Evolutionary conservation across 2,797 vertebrate genomes (phyloP).

Genomic region (Benthosema pterotum): DNA sequence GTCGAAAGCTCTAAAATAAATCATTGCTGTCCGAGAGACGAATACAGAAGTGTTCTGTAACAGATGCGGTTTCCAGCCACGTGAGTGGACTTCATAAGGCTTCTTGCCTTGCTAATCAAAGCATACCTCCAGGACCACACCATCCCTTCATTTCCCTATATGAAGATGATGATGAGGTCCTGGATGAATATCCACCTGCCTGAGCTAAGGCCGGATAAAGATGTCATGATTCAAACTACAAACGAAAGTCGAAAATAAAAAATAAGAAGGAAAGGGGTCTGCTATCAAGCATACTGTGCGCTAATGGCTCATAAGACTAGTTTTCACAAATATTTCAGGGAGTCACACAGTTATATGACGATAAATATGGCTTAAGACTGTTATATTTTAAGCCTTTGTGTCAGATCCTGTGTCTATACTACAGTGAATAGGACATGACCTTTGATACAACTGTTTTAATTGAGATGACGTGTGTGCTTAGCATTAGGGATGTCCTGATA

Average conservation of each 20-base stretch:
- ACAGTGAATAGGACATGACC: no score
- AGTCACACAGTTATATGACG: no score
- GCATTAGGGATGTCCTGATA: no score
- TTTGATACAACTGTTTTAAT: no score
- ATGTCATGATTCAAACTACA: slow-evolving; percentile 15
- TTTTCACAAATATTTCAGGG: no score
- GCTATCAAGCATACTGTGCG: not conserved
- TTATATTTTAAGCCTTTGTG: no score
- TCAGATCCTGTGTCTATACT: no score
- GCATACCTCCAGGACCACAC: slow-evolving; percentile 8
- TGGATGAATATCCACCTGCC: not conserved
- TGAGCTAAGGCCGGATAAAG: slow-evolving; percentile 13
- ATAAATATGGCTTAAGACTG: not conserved
- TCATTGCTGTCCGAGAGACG: slow-evolving; percentile 15
- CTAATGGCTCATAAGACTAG: no score
- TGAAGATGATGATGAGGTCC: no score
- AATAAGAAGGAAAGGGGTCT: not conserved
- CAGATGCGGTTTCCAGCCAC: slow-evolving; percentile 9
- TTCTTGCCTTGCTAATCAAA: slow-evolving; percentile 23
- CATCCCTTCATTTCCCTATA: no score
- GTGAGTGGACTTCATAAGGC: slow-evolving; percentile 12
- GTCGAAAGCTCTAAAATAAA: not conserved
- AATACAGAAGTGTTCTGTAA: slow-evolving; percentile 11
- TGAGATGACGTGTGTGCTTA: no score
- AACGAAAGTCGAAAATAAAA: not conserved